Base-by-base conservation (phyloP, 2,888 invertebrate species). In the Caenorhabditis sinica region DNA sequence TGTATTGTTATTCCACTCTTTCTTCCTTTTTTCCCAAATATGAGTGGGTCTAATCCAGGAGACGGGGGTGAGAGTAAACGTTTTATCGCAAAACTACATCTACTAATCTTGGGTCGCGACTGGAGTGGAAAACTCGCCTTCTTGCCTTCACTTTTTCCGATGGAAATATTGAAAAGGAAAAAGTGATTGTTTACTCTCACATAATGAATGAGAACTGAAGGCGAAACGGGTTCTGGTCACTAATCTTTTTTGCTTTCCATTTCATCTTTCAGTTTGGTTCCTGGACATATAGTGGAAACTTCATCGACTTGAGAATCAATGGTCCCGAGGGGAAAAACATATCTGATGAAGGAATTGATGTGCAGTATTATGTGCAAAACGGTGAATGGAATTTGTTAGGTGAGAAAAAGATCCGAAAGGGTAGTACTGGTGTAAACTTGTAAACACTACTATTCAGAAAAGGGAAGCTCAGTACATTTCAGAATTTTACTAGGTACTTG, bases 301-400 rank as follows among this genome's bases (percentile, higher is more conserved):
- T 91, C 96, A 95, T 99, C 95, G 97, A 98, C 95, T 95, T 99
- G 93, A 69, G 88, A 65, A 89, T 90, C 43, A 87, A 85, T 66
- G 88, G 86, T 13, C 89, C 89, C 8, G 90, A 88, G 25, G 86
- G 87, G 13, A 79, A 82, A 28, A 87, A 86, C 33, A 85, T 87
- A 53, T 86, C 85, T 17, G 82, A 88, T 65, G 87, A 89, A 76
- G 90, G 88, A 45, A 88, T 90, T 83, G 90, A 90, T 80, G 87
- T 86, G 30, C 93, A 96, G 96, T 95, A 97, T 95, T 99, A 97
- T 95, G 97, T 98, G 93, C 96, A 97, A 92, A 99, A 98, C 94
- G 98, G 98, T 93, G 98, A 98, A 95, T 98, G 98, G 98, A 97
- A 97, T 94, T 95, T 98, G 92, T 95, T 98, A 30, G 88, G 89